phyloP scores from a whole-genome alignment of 2,888 invertebrate genomes.

The Hydrotaea cyrtoneurina region DNA sequence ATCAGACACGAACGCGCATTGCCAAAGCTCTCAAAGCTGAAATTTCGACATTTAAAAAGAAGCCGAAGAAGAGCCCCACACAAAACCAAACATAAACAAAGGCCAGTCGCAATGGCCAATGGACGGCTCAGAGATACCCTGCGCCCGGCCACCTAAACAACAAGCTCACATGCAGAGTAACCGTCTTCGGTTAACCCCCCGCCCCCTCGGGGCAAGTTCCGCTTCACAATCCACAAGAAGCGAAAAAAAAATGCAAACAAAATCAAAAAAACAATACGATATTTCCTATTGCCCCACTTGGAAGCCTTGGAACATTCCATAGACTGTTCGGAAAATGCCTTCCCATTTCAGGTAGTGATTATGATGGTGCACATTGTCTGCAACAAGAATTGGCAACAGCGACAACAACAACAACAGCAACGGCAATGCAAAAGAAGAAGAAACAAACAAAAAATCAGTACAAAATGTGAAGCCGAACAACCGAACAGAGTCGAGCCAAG shows the following conservation, averaged over 20 bases:
- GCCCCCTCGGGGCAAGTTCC: too few relatives aligned
- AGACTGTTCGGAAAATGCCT: neutral
- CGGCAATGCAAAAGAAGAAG: too few relatives aligned
- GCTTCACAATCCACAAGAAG: too few relatives aligned
- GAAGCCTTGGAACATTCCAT: neutral
- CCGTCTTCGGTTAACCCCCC: too few relatives aligned
- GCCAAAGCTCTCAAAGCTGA: conserved; percentile 67
- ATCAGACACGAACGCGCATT: conserved; percentile 72
- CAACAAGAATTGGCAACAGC: conserved; percentile 17
- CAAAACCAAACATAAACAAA: conserved; percentile 53
- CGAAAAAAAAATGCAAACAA: too few relatives aligned
- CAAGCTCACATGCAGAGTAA: too few relatives aligned
- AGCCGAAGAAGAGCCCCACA: conserved; percentile 65
- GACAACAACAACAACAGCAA: conserved; percentile 17
- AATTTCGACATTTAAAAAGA: conserved; percentile 67
- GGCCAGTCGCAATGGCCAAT: neutral
- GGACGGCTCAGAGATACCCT: conserved; percentile 9
- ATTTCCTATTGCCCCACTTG: too few relatives aligned
- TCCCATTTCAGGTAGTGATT: neutral
- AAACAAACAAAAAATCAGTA: conserved; percentile 26
- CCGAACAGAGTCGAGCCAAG: too few relatives aligned
- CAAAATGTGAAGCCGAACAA: conserved; percentile 36
- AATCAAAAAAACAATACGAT: too few relatives aligned
- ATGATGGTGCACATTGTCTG: conserved; percentile 31
- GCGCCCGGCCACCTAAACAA: neutral